phyloP scores from a whole-genome alignment of 1,140 invertebrate species.

The Diplogasteroides magnus region DNA sequence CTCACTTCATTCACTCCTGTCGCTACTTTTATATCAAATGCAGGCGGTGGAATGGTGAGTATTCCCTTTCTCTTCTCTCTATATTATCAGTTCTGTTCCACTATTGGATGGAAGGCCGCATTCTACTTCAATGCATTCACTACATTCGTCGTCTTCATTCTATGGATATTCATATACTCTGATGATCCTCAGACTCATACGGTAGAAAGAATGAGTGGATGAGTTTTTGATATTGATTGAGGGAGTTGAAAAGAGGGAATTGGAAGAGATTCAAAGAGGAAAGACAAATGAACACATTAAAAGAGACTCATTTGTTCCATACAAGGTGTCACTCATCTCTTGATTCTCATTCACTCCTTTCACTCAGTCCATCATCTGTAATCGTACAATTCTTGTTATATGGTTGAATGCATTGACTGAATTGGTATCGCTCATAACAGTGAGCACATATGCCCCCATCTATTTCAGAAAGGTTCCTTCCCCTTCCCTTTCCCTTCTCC shows the following conservation, averaged over 20 bases:
- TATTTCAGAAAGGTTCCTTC: conserved; percentile 22
- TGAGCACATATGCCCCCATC: conserved; percentile 26
- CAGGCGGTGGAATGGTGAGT: conserved; percentile 25
- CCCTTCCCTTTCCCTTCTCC: not conserved
- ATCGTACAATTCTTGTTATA: conserved; percentile 19
- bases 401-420: conserved; percentile 28
- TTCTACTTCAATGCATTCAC: not conserved
- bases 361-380: conserved; percentile 23
- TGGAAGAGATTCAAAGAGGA: conserved; percentile 19
- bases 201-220: not conserved
- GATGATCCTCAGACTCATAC: conserved; percentile 20
- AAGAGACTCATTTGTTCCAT: conserved; percentile 26
- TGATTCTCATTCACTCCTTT: not conserved
- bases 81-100: not conserved
- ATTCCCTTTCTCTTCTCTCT: too few species aligned
- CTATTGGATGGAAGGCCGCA: not conserved
- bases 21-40: conserved; percentile 22
- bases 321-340: not conserved
- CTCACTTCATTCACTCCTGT: conserved; percentile 27
- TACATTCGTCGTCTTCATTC: too few species aligned
- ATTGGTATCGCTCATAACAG: conserved; percentile 20
- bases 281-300: conserved; percentile 28
- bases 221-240: not conserved
- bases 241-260: conserved; percentile 10
- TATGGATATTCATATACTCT: conserved; percentile 22